Percentiles rank a stretch among this genome's conserved stretches.
Conservation (phyloP, 2,113 vertebrate genomes). For the Trogon melanurus region DNA sequence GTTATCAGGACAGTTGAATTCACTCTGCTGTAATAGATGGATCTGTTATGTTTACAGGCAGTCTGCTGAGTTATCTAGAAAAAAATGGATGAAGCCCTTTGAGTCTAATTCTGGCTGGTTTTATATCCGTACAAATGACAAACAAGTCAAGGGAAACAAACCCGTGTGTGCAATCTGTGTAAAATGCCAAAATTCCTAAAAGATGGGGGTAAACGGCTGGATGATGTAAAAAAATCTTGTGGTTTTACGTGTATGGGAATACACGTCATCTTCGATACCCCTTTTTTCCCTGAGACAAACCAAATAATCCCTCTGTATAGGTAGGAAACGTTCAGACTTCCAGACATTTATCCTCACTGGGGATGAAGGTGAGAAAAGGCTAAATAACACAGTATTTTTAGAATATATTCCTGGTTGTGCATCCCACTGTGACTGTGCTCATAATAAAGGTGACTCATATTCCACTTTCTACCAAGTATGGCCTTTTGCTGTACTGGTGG, state of each 20-base stretch:
- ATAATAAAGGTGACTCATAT: not conserved
- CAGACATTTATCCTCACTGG: not conserved
- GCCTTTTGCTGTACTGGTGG: not conserved
- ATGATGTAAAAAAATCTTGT: not conserved
- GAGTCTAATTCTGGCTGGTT: not conserved
- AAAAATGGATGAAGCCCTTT: not conserved
- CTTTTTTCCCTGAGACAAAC: not conserved
- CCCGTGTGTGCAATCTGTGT: not conserved
- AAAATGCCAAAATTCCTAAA: not conserved
- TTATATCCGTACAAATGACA: not conserved
- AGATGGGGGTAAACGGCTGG: not conserved
- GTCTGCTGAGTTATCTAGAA: not conserved
- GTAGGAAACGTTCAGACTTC: not conserved
- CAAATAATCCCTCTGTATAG: not conserved
- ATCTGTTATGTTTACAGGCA: not conserved
- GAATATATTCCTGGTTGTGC: not conserved
- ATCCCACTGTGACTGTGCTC: not conserved
- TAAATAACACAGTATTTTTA: not conserved
- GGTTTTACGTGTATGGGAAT: not conserved
- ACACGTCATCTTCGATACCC: not conserved
- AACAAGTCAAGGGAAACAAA: not conserved
- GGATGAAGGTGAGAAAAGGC: not conserved
- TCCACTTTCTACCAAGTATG: not conserved
- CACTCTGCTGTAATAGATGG: not conserved
- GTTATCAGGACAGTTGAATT: not conserved